These are phyloP conservation scores for Sicus ferrugineus DNA, from an alignment of 2,888 invertebrate species.

Conservation along the genomic window DNA sequence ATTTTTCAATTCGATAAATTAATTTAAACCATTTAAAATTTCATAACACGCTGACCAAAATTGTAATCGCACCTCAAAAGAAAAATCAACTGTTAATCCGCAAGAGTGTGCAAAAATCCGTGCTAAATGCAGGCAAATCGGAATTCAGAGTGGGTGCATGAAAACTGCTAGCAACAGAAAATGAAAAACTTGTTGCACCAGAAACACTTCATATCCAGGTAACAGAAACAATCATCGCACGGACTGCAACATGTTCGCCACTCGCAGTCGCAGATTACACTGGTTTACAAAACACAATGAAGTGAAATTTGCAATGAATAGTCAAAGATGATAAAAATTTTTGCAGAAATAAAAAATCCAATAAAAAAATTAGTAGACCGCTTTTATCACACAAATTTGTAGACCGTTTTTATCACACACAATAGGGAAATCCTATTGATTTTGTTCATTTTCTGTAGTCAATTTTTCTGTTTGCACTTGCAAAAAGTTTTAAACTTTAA, in stretches of 20 bases:
- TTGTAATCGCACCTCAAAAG: background rate
- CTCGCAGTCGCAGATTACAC: background rate
- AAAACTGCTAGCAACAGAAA: background rate
- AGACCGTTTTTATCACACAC: too few species aligned
- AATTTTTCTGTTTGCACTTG: too few species aligned
- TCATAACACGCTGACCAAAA: background rate
- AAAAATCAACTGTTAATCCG: background rate
- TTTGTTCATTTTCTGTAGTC: too few species aligned
- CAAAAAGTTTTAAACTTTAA: too few species aligned
- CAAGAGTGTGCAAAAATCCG: slow-evolving; percentile 1
- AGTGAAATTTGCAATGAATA: too few species aligned
- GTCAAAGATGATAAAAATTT: too few species aligned
- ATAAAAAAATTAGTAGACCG: too few species aligned
- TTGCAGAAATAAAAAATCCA: too few species aligned
- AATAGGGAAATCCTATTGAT: too few species aligned
- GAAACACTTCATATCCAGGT: background rate
- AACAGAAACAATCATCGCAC: background rate
- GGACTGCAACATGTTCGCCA: background rate
- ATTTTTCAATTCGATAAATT: background rate
- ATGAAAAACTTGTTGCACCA: background rate
- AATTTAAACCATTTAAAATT: background rate
- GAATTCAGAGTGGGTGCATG: background rate
- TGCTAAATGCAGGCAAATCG: background rate
- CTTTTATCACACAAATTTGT: too few species aligned
- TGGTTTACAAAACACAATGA: too few species aligned